These are phyloP conservation scores for Danio jaintianensis DNA, from an alignment of 2,797 vertebrate species.

Conservation along the genomic window DNA sequence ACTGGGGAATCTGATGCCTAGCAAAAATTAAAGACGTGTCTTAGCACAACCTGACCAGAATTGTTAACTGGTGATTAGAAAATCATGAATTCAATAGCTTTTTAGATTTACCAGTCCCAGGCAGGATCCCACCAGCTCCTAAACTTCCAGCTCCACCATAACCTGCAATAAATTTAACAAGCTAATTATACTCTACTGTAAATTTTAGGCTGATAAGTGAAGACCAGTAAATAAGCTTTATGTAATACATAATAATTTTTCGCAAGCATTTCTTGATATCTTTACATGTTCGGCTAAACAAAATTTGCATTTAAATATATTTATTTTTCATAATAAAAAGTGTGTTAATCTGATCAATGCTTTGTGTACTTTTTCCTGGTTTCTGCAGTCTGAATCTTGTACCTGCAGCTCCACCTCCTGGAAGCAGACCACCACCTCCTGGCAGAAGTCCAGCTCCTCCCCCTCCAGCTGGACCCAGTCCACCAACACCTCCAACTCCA, in stretches of 20 bases:
- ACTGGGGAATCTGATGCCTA: slow-evolving; percentile 74
- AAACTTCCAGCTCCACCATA: slow-evolving; percentile 70
- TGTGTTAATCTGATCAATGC: neutral
- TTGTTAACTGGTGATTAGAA: neutral
- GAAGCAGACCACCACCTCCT: slow-evolving; percentile 49
- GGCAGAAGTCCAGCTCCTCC: slow-evolving; percentile 52
- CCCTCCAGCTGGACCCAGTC: slow-evolving; percentile 46
- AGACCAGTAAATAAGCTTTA: neutral
- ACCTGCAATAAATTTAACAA: slow-evolving; percentile 61
- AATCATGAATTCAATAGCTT: neutral
- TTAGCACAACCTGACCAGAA: neutral
- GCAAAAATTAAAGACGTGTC: neutral
- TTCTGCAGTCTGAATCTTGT: slow-evolving; percentile 49
- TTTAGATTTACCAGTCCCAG: slow-evolving; percentile 71
- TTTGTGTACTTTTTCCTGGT: slow-evolving; percentile 45
- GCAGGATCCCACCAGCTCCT: slow-evolving; percentile 66
- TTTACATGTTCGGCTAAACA: neutral
- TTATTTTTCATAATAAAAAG: neutral
- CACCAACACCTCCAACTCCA: slow-evolving; percentile 48
- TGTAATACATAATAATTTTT: neutral
- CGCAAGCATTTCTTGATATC: neutral
- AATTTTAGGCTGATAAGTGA: neutral
- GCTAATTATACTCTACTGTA: neutral
- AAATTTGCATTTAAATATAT: neutral
- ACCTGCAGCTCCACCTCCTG: slow-evolving; percentile 49